A percentile compares a stretch with the other conserved stretches of the same genome.
phyloP scores from a whole-genome alignment of 2,113 vertebrate genomes.

The Nanger granti region DNA sequence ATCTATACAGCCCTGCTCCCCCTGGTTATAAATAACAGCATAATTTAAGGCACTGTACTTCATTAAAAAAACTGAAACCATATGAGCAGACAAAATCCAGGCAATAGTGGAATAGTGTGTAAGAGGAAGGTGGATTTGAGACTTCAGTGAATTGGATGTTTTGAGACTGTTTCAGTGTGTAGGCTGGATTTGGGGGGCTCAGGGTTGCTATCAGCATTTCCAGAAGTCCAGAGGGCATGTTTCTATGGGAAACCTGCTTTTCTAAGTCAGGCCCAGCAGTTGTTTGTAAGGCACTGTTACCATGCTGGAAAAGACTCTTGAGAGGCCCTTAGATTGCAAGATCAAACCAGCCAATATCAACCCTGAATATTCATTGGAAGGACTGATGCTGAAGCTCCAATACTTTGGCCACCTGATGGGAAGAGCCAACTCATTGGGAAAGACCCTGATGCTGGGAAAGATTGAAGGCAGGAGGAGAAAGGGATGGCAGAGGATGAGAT shows the following conservation, averaged over 20 bases:
- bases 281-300: rapidly evolving
- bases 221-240: rapidly evolving
- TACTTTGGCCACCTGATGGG: background rate
- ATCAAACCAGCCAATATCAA: background rate
- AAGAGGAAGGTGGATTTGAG: rapidly evolving
- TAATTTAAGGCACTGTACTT: no score
- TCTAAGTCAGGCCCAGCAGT: background rate
- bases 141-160: rapidly evolving
- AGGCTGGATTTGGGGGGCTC: rapidly evolving
- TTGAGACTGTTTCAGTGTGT: rapidly evolving
- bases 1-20: rapidly evolving
- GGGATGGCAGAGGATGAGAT: background rate
- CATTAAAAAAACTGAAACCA: background rate
- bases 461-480: background rate
- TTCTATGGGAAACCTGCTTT: background rate
- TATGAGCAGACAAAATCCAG: background rate
- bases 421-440: background rate
- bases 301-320: background rate
- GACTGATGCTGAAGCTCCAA: background rate
- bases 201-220: rapidly evolving
- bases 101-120: rapidly evolving
- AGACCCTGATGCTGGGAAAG: background rate
- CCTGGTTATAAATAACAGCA: background rate
- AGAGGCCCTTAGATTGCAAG: background rate
- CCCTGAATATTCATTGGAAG: background rate